Evolutionary conservation across 2,888 invertebrate genomes (phyloP).

Genomic region (Calameuta idolon): DNA sequence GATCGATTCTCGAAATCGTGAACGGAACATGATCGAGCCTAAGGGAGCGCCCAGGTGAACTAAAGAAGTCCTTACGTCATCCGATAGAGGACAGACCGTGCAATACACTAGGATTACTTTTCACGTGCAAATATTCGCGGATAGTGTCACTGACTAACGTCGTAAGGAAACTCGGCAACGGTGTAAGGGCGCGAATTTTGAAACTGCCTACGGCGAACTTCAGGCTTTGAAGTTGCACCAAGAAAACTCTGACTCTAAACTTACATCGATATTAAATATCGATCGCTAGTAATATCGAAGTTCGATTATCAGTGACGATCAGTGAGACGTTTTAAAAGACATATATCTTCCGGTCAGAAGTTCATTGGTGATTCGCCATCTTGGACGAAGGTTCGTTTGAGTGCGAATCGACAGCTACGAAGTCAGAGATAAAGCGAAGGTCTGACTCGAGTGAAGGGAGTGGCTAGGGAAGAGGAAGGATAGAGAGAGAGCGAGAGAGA

Average conservation of each 20-base stretch:
- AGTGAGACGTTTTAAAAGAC: not conserved
- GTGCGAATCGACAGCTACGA: not conserved
- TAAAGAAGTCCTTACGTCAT: not conserved
- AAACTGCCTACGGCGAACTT: not conserved
- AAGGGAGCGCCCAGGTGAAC: not conserved
- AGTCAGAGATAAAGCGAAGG: not conserved
- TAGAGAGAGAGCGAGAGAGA: too few species aligned
- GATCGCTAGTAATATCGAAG: too few species aligned
- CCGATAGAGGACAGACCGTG: not conserved
- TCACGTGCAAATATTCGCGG: too few species aligned
- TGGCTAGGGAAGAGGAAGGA: not conserved
- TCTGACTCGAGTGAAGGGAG: not conserved
- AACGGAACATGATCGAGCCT: not conserved
- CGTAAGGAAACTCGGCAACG: too few species aligned
- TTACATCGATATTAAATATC: too few species aligned
- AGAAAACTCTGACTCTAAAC: not conserved
- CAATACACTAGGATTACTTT: not conserved
- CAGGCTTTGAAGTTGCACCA: not conserved
- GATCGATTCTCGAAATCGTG: not conserved
- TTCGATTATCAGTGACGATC: too few species aligned
- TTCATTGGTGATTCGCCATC: not conserved
- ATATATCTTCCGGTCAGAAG: not conserved
- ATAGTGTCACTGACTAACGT: too few species aligned
- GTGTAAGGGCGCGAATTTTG: not conserved
- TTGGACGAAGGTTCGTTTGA: not conserved